phyloP scores from a whole-genome alignment of 2,888 invertebrate species.

The Abrostola triplasia region DNA sequence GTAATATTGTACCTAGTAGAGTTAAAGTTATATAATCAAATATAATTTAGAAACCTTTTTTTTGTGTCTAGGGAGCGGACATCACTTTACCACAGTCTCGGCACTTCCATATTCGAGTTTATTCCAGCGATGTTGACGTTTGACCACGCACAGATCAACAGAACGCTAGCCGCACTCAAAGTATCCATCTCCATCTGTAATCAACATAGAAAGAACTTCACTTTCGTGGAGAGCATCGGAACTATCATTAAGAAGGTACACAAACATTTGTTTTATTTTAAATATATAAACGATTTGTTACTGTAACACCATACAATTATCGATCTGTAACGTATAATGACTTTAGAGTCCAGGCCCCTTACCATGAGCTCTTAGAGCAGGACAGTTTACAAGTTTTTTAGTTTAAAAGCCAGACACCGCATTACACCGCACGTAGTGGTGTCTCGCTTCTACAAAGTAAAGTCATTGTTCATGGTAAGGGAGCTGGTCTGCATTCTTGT shows the following conservation, averaged over 20 bases:
- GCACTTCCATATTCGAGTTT: slow-evolving; percentile 95
- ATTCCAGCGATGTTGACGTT: slow-evolving; percentile 98
- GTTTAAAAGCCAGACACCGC: too few relatives aligned
- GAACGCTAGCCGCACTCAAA: slow-evolving; percentile 93
- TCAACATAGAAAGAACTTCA: slow-evolving; percentile 90
- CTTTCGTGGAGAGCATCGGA: slow-evolving; percentile 93
- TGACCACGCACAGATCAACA: slow-evolving; percentile 93
- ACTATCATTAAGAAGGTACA: slow-evolving; percentile 90
- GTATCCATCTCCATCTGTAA: slow-evolving; percentile 94
- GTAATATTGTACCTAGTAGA: too few relatives aligned
- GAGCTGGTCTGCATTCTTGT: too few relatives aligned
- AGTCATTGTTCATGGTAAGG: too few relatives aligned
- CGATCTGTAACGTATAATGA: too few relatives aligned
- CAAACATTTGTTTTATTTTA: not conserved
- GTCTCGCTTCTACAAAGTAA: too few relatives aligned
- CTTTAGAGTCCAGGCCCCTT: too few relatives aligned
- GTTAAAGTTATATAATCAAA: not conserved
- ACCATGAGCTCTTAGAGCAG: too few relatives aligned
- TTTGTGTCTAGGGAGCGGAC: slow-evolving; percentile 90
- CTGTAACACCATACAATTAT: slow-evolving; percentile 3
- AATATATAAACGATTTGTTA: not conserved
- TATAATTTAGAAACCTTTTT: slow-evolving; percentile 38
- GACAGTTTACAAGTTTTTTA: too few relatives aligned
- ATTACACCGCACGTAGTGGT: too few relatives aligned
- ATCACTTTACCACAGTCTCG: slow-evolving; percentile 97